Percentiles rank a stretch among this genome's conserved stretches.
Conservation (phyloP, 2,888 invertebrate species). For the Drosophila picticornis region DNA sequence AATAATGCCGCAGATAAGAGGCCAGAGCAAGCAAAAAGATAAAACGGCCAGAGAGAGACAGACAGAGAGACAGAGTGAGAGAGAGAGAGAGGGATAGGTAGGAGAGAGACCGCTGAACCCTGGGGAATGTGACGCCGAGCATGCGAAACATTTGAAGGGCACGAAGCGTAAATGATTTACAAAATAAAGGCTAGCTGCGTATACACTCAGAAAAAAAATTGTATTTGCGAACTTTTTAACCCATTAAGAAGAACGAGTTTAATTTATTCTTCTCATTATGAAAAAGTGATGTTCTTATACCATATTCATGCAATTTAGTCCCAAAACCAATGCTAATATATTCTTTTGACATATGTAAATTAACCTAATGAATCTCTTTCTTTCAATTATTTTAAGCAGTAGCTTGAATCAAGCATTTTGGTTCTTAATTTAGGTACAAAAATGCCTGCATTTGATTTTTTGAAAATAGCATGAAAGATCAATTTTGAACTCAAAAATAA, state of each 20-base stretch:
- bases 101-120: conserved; percentile 10
- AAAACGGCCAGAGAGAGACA: not conserved
- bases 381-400: not conserved
- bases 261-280: not conserved
- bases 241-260: too few relatives aligned
- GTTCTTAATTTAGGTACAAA: not conserved
- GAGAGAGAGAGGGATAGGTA: not conserved
- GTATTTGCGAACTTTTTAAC: not conserved
- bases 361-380: fast-evolving
- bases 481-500: not conserved
- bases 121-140: conserved; percentile 23
- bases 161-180: conserved; percentile 64
- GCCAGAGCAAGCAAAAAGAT: conserved; percentile 1
- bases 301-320: not conserved
- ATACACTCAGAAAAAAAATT: not conserved
- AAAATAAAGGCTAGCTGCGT: conserved; percentile 20
- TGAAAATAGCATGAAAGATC: not conserved
- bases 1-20: conserved; percentile 61
- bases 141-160: conserved; percentile 51
- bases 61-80: not conserved
- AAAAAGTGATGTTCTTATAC: not conserved
- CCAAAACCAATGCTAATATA: too few relatives aligned
- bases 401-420: not conserved
- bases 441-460: not conserved
- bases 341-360: not conserved